Evolutionary conservation across 1,140 invertebrate species (phyloP).

Genomic region (Calycopis cecrops): DNA sequence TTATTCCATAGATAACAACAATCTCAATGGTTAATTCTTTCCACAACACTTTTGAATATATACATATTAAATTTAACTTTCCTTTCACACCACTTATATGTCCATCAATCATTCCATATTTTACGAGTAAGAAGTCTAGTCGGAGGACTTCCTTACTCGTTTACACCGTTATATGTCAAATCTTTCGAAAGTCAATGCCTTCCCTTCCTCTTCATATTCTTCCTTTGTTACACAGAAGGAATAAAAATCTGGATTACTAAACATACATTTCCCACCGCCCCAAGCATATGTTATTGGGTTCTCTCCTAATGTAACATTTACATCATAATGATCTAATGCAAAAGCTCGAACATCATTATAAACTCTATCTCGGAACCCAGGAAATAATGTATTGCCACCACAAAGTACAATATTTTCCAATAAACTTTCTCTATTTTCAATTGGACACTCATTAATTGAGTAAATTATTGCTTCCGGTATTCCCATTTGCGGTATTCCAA

Average conservation of each 20-base stretch:
- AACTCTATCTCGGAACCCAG: conserved; percentile 89
- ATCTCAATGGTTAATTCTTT: no score
- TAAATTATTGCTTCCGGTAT: conserved; percentile 92
- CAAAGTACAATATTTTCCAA: conserved; percentile 92
- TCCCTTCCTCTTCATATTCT: conserved; percentile 92
- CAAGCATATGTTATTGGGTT: conserved; percentile 91
- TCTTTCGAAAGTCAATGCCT: conserved; percentile 79
- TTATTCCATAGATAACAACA: no score
- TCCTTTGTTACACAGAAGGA: conserved; percentile 85
- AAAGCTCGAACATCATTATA: conserved; percentile 87
- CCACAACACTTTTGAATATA: no score
- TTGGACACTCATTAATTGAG: conserved; percentile 82
- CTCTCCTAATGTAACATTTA: conserved; percentile 78
- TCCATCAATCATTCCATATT: conserved; percentile 17
- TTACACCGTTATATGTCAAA: conserved; percentile 79
- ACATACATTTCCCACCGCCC: conserved; percentile 88
- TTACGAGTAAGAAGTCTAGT: conserved; percentile 47
- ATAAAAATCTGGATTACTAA: conserved; percentile 83
- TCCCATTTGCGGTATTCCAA: conserved; percentile 96
- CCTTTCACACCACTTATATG: not conserved
- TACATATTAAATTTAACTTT: no score
- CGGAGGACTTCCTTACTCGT: conserved; percentile 50
- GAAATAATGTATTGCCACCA: conserved; percentile 91
- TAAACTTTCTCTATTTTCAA: conserved; percentile 88
- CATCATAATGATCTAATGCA: conserved; percentile 84